Base-by-base conservation (phyloP, 2,797 vertebrate genomes). In the Aplochiton taeniatus region DNA sequence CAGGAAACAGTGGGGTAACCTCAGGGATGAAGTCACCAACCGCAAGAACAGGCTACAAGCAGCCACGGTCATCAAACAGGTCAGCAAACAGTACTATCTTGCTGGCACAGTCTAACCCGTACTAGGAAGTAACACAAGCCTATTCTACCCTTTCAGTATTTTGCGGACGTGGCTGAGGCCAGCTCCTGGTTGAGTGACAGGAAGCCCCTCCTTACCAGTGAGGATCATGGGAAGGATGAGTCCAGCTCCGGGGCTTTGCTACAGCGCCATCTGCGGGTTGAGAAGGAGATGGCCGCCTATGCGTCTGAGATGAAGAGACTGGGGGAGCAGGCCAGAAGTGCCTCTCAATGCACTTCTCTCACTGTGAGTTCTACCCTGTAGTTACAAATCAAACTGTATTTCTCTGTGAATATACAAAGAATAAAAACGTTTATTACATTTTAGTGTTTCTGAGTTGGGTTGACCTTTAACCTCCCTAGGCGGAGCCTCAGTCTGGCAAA, bases 131-230 rank as follows among this genome's bases (percentile, higher is more conserved):
- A 6, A 31, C 31, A 31, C 31, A 31, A 31, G 6, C 31, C 2
- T 31, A 2, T 6, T 31, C 3, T 31, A 2, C 68, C 41, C 17
- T n/a, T 43, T 19, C 80, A 98, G 96, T 96, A 95, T 78, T 94
- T 95, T 73, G 90, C 91, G 0, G 95, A 96, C 0, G 75, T 82
- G 0, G 75, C 79, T 0, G 95, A 97, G 52, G 93, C 89, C 0
- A 80, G 87, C 6, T 94, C 92, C 0, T 96, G 95, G 96, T 47
- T 97, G 71, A 74, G 50, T 0, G 94, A 95, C 81, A 91, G 67
- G 74, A 90, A 88, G 47, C 91, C 90, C 0, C 85, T 93, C 8
- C 79, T 96, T 7, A 86, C 78, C 76, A 93, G 86, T 59, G 70
- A 90, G 14, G 93, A 95, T 81, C 88, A 85, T 0, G 94, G 94